phyloP scores from a whole-genome alignment of 2,888 invertebrate species.

The Neuroscelio doddi region DNA sequence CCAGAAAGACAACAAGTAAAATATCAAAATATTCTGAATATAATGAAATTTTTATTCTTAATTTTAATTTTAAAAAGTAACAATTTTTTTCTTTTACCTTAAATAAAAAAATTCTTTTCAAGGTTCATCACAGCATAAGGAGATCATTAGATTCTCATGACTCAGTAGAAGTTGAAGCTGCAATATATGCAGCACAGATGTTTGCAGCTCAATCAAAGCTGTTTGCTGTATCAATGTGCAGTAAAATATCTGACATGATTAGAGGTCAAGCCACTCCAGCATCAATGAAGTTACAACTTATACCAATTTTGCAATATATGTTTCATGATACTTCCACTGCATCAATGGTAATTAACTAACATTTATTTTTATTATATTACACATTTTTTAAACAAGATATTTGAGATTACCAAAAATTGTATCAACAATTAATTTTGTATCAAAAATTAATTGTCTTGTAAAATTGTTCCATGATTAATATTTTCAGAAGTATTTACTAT shows the following conservation, averaged over 20 bases:
- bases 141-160: slow-evolving; percentile 95
- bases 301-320: slow-evolving; percentile 93
- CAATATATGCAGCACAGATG: slow-evolving; percentile 94
- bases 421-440: too few species aligned
- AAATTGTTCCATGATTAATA: too few species aligned
- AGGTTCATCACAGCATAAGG: slow-evolving; percentile 93
- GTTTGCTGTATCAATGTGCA: slow-evolving; percentile 97
- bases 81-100: slow-evolving; percentile 5
- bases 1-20: slow-evolving; percentile 87
- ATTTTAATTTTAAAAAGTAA: background rate
- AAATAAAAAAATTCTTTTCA: slow-evolving; percentile 6
- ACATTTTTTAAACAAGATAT: too few species aligned
- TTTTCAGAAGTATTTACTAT: too few species aligned
- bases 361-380: too few species aligned
- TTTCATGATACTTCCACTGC: slow-evolving; percentile 88
- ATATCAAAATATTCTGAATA: background rate
- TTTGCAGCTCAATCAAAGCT: slow-evolving; percentile 95
- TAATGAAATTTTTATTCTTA: background rate
- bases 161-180: slow-evolving; percentile 95
- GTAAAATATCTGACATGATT: slow-evolving; percentile 96
- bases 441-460: too few species aligned
- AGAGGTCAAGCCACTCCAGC: slow-evolving; percentile 93
- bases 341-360: slow-evolving; percentile 77
- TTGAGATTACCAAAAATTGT: too few species aligned
- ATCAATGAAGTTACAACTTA: slow-evolving; percentile 90